Evolutionary conservation across 2,888 invertebrate species (phyloP), one percentile per base, ranked within the genome.

Genomic region (Tetramorium bicarinatum): DNA sequence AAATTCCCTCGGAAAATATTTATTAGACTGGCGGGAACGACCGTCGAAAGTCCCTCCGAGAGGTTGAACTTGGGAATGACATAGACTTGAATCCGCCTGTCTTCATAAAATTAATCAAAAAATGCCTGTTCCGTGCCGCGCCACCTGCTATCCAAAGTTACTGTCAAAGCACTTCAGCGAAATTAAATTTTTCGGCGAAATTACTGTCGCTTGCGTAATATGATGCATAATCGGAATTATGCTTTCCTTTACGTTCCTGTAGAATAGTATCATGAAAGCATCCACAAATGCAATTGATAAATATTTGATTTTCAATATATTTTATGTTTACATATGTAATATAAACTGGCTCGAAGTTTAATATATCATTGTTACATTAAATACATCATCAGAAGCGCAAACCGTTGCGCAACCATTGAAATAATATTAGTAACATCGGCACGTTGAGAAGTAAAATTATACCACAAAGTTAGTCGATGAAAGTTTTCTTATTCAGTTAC

Each of bases 1-100:
- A 81, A 88, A 88, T 87, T 83, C 54, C 61, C 84, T 52, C 41
- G 75, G 85, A 87, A 88, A 88, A 85, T 88, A 85, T 88, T 88
- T 88, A 88, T 88, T 88, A 82, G 82, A 85, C 59, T 74, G 18
- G 13, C 52, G 52, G 21, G 59, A 34, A 56, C 38, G 69, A n/a
- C 71, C 62, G 81, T 75, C 75, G 56, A 64, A 86, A 84, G 69
- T 86, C 79, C n/a, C 59, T 47, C 44, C 72, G 44, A 44, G 29
- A 56, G 81, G 71, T 66, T 80, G 71, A 49, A 76, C 38, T 71
- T 81, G 66, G 67, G 38, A 71, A 67, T 61, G 75, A 75, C 82
- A 59, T 49, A 38, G 62, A 71, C 64, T 59, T 41, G 64, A 76
- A 76, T 74, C 59, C 74, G 72, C 69, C 59, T 74, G 83, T 83